phyloP scores from a whole-genome alignment of 2,888 invertebrate genomes.

The Lepidochrysops patricia region DNA sequence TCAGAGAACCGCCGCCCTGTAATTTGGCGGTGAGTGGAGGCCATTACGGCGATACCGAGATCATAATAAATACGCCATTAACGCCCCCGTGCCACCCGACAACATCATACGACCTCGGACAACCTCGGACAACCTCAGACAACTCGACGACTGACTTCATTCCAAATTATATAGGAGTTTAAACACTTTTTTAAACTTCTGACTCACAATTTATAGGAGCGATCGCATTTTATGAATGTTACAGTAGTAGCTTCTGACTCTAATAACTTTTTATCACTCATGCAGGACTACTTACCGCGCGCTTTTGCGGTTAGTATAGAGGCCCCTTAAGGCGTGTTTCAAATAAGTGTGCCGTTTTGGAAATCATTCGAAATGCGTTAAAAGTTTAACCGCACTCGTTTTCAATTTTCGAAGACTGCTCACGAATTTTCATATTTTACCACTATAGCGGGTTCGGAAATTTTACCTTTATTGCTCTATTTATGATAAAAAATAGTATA shows the following conservation, averaged over 20 bases:
- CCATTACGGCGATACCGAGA: conserved; percentile 72
- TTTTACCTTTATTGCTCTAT: too few relatives aligned
- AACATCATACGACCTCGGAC: conserved; percentile 30
- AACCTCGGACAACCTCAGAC: conserved; percentile 37
- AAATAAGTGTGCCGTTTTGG: too few relatives aligned
- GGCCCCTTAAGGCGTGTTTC: too few relatives aligned
- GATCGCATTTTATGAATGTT: too few relatives aligned
- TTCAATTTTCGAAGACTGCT: too few relatives aligned
- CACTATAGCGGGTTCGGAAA: too few relatives aligned
- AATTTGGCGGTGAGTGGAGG: conserved; percentile 74
- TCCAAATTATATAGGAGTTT: neutral
- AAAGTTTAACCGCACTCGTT: too few relatives aligned
- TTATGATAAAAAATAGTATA: too few relatives aligned
- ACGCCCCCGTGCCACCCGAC: conserved; percentile 70
- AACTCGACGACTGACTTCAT: conserved; percentile 21
- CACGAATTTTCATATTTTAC: too few relatives aligned
- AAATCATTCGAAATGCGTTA: too few relatives aligned
- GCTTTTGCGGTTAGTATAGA: too few relatives aligned
- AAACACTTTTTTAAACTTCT: neutral
- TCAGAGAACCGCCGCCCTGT: conserved; percentile 69
- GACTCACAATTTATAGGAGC: neutral
- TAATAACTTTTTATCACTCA: neutral
- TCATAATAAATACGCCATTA: conserved; percentile 75
- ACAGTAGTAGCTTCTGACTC: neutral
- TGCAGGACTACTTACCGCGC: too few relatives aligned